phyloP scores from a whole-genome alignment of 2,113 vertebrate species.

The Siphamia tubifer region DNA sequence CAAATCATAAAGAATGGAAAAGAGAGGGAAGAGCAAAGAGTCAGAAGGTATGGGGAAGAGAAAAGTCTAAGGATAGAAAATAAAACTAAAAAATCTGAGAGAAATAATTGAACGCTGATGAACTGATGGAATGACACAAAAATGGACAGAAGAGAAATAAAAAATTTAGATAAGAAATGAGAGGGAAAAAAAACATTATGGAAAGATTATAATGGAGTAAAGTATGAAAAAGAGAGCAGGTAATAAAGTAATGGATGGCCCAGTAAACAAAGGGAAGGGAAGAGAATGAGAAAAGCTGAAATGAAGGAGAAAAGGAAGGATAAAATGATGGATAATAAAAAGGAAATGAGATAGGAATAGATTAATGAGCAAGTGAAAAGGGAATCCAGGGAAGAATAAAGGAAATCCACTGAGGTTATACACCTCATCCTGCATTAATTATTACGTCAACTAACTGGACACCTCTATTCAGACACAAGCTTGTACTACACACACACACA shows the following conservation, averaged over 20 bases:
- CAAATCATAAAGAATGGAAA: conserved; percentile 96
- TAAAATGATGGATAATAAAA: neutral
- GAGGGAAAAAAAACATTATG: neutral
- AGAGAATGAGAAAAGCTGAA: neutral
- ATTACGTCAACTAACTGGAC: conserved; percentile 19
- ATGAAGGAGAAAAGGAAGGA: conserved; percentile 2
- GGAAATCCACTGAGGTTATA: conserved; percentile 18
- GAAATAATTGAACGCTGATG: conserved; percentile 7
- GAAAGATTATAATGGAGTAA: conserved; percentile 19
- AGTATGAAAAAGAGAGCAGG: conserved; percentile 31
- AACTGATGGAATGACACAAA: neutral
- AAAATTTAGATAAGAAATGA: conserved; percentile 17
- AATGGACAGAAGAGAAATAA: conserved; percentile 4
- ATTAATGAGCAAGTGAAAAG: conserved; percentile 19
- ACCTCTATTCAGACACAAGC: neutral
- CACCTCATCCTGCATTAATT: conserved; percentile 22
- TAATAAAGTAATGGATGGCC: conserved; percentile 22
- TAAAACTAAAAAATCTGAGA: neutral
- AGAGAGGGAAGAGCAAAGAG: conserved; percentile 56
- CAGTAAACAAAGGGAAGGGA: conserved; percentile 18
- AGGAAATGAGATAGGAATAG: conserved; percentile 1
- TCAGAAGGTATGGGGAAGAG: neutral
- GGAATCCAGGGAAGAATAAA: neutral
- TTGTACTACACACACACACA: too few species aligned
- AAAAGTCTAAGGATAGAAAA: conserved; percentile 18